Base-by-base conservation (phyloP, 2,797 vertebrate genomes). In the Gallinago stenura region DNA sequence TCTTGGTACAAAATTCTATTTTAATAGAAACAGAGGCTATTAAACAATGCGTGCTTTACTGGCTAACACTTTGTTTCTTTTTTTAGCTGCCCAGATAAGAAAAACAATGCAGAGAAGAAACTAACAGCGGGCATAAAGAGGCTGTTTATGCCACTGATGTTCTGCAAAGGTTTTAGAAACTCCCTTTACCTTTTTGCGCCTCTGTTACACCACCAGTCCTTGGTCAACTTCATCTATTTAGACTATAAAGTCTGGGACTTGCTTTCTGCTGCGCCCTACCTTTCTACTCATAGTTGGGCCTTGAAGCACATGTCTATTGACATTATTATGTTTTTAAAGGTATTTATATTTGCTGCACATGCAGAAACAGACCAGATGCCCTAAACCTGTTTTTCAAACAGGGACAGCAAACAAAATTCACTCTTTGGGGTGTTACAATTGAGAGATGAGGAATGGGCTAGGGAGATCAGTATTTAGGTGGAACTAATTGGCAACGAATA, bases 381-480 rank as follows among this genome's bases (percentile, higher is more conserved):
- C 51, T 45, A 46, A 80, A 73, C 69, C 43, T 64, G 33, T 85
- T 91, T 89, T 83, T 81, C 57, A 72, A 94, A 78, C 53, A 54
- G 3, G 6, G 30, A 90, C 6, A 45, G 30, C 31, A 87, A 87
- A 75, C 45, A 10, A 87, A 61, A 83, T 43, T 70, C 51, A 46
- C 6, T 62, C 70, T 83, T 93, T 26, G 6, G 81, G 37, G 31
- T 84, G 56, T 71, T 81, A 39, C 12, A 65, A 71, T 5, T 33
- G 45, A 89, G 81, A 93, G 33, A 75, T 0, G 0, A 92, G 57
- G 68, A 95, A 95, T 53, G 33, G 53, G 69, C 78, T 72, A 43
- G 90, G 89, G 90, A 96, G 94, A 92, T 92, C 30, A 78, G 81
- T 66, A 64, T 90, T 95, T 92, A 92, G 75, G 92, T 93, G 90